Base-by-base conservation (phyloP, 2,888 invertebrate genomes). In the Maniola hyperantus region DNA sequence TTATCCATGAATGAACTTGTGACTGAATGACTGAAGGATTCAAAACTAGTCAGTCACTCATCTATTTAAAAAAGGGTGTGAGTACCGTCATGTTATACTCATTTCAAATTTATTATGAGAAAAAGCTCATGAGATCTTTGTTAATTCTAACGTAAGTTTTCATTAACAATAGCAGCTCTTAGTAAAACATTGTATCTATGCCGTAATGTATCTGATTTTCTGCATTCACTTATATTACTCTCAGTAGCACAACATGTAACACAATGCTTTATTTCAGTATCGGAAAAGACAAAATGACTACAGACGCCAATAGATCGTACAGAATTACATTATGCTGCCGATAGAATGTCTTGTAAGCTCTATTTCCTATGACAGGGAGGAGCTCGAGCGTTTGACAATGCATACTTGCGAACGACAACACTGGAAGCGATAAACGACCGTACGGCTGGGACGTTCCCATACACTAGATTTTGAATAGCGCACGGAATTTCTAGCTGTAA, bases 351-450 rank as follows among this genome's bases (percentile, higher is more conserved):
- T 68, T 64, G 70, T 71, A 62, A 70, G 72, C 66, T 68, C 63
- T 62, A 69, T 72, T 71, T 71, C 65, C 70, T 62, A 33, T 57
- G 51, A 46, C 55, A 57, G 57, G 60, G 46, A 34, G 50, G 36
- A 48, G 58, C 15, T 54, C 36, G 8, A 63, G 68, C 60, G 36
- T 59, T 60, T 62, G 66, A 72, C 72, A 72, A 72, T 74, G 70
- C 66, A 51, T 68, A 72, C 74, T 71, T 73, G 73, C 72, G 64
- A 71, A 46, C 58, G 66, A 62, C 54, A 54, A 66, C 64, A 67
- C 50, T 59, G 68, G 65, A 58, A 57, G 68, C 71, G 71, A 71
- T 68, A 70, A 64, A 64, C 62, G 60, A 65, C 57, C 46, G 58
- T 61, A 60, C 18, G 51, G 55, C 46, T n/a, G 39, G 46, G 36